Evolutionary conservation across 2,888 invertebrate species (phyloP), one percentile per base, ranked within the genome.

Genomic region (Eurytoma californica): DNA sequence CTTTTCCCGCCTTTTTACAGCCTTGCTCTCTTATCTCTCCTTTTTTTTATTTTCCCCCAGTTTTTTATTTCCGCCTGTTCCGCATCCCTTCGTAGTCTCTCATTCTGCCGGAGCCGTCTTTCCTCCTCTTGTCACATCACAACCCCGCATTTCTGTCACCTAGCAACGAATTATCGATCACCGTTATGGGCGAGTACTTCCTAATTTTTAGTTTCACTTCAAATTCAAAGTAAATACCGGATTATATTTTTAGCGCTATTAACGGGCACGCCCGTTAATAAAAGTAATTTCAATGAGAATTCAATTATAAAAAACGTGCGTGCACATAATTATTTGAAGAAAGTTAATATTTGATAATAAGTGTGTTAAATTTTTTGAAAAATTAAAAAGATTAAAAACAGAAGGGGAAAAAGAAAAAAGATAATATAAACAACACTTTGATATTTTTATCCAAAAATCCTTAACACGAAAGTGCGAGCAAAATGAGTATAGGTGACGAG

Each of bases 111-210:
- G 60, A 72, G 39, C 51, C 73, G 63, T 72, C 73, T 76, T 60
- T 78, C 70, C 47, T 68, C 72, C 74, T 78, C 76, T 80, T 78
- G 72, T 77, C 67, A 73, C 74, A 76, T 79, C 79, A 73, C 63
- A 73, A 73, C 80, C 79, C 78, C 77, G 76, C 76, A 80, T 77
- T 82, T 80, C 78, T 83, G 82, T 83, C 83, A 83, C 83, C 83
- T 83, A 83, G 80, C 82, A 82, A 83, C 82, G 83, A 76, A 80
- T 82, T 82, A 83, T 83, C 80, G 82, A 82, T 82, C 79, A 82
- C 79, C 79, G 51, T 65, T 72, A 66, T 61, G 76, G 65, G 53
- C 60, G 49, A 81, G 74, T 69, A 79, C 80, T 83, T 80, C 79
- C 81, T 82, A 82, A 82, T 82, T 77, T 81, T 80, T 60, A 72